Evolutionary conservation across 2,888 invertebrate genomes (phyloP).

Genomic region (Xanthia togata): DNA sequence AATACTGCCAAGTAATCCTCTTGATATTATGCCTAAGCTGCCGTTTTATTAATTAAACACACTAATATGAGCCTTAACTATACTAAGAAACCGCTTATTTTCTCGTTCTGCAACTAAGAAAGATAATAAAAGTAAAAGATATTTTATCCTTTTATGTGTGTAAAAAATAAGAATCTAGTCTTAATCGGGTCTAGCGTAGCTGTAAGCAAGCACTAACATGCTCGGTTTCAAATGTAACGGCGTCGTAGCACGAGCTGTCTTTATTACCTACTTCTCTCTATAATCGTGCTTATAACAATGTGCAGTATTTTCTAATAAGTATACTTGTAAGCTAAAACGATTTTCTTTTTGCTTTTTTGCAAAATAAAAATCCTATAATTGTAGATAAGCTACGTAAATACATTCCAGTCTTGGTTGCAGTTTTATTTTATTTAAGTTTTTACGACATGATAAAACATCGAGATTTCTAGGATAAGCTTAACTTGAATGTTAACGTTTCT

Average conservation of each 20-base stretch:
- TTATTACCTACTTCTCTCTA: slow-evolving; percentile 26
- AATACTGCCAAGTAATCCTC: background rate
- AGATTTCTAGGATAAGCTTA: too few species aligned
- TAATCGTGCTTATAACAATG: slow-evolving; percentile 24
- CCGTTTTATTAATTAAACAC: slow-evolving; percentile 21
- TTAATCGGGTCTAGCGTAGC: slow-evolving; percentile 43
- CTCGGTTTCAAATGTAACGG: slow-evolving; percentile 44
- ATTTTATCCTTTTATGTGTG: slow-evolving; percentile 22
- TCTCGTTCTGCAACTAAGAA: slow-evolving; percentile 10
- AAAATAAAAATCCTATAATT: background rate
- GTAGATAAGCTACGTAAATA: background rate
- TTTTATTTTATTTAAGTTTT: background rate
- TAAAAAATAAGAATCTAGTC: slow-evolving; percentile 45
- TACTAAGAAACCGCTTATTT: background rate
- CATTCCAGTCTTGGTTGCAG: too few species aligned
- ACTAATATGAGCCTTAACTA: background rate
- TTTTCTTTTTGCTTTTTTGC: background rate
- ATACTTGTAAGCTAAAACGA: background rate
- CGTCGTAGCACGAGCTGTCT: slow-evolving; percentile 31
- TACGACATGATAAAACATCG: too few species aligned
- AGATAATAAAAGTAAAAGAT: slow-evolving; percentile 34
- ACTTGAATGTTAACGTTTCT: too few species aligned
- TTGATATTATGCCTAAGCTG: background rate
- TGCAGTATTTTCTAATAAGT: slow-evolving; percentile 23
- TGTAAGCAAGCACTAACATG: slow-evolving; percentile 41